Evolutionary conservation across 2,797 vertebrate species (phyloP).

Genomic region (Chanos chanos): DNA sequence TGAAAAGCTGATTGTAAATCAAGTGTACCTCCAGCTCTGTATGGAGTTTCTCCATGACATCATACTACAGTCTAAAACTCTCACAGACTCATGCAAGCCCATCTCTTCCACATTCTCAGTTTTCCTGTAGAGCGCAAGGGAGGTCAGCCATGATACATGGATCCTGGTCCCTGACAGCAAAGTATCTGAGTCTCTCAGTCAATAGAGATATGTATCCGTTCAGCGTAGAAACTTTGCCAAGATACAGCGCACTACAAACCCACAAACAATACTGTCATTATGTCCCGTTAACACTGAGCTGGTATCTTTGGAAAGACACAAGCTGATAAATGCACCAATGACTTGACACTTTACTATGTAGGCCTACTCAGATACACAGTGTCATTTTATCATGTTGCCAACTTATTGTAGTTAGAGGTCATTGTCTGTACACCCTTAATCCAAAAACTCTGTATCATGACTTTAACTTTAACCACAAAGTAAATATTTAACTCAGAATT

Average conservation of each 20-base stretch:
- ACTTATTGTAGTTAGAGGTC: too few relatives aligned
- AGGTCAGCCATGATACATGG: neutral
- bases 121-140: neutral
- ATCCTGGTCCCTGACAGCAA: neutral
- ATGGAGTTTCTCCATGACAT: neutral
- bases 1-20: too few relatives aligned
- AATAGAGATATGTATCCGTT: conserved; percentile 14
- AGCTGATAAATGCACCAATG: conserved; percentile 3
- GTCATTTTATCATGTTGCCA: too few relatives aligned
- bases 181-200: neutral
- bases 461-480: too few relatives aligned
- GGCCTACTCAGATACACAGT: too few relatives aligned
- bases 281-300: conserved; percentile 14
- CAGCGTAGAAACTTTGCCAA: conserved; percentile 28
- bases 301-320: conserved; percentile 2
- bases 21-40: too few relatives aligned
- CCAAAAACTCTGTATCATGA: too few relatives aligned
- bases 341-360: neutral
- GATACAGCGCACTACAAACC: conserved; percentile 7
- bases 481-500: too few relatives aligned
- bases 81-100: neutral
- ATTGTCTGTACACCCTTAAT: too few relatives aligned
- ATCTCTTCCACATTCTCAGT: neutral
- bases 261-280: conserved; percentile 17
- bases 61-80: too few relatives aligned